Evolutionary conservation across 2,888 invertebrate genomes (phyloP).

Genomic region (Margaritifera margaritifera): DNA sequence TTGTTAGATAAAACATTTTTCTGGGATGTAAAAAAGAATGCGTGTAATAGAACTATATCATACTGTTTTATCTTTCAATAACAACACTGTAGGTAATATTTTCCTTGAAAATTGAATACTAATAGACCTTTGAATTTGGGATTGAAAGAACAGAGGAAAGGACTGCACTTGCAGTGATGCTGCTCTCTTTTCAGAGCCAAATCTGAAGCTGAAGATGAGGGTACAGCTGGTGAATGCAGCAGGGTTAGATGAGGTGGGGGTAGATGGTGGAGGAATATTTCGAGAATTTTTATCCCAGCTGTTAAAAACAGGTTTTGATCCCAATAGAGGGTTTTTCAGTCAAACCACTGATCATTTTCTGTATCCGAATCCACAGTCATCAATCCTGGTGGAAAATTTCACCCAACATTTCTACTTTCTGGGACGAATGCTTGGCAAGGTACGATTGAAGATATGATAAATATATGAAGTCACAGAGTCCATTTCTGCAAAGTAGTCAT

Average conservation of each 20-base stretch:
- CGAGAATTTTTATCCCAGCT: slow-evolving; percentile 95
- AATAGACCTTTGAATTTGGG: too few species aligned
- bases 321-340: slow-evolving; percentile 93
- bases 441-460: slow-evolving; percentile 60
- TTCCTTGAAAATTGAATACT: too few species aligned
- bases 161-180: too few species aligned
- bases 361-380: slow-evolving; percentile 96
- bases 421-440: slow-evolving; percentile 94
- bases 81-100: too few species aligned
- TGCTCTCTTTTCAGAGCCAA: slow-evolving; percentile 80
- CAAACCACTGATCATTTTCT: slow-evolving; percentile 92
- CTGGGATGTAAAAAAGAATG: too few species aligned
- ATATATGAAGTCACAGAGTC: background rate
- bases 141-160: too few species aligned
- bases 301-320: slow-evolving; percentile 94
- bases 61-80: too few species aligned
- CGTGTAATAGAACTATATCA: too few species aligned
- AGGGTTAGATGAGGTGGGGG: slow-evolving; percentile 95
- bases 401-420: slow-evolving; percentile 94
- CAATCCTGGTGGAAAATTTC: slow-evolving; percentile 85
- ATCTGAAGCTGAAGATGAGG: slow-evolving; percentile 87
- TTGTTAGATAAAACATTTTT: too few species aligned
- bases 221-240: slow-evolving; percentile 92
- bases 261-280: slow-evolving; percentile 97
- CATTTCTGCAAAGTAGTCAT: background rate